These are phyloP conservation scores for Hyles euphorbiae DNA, from an alignment of 1,140 invertebrate genomes.

Conservation along the genomic window DNA sequence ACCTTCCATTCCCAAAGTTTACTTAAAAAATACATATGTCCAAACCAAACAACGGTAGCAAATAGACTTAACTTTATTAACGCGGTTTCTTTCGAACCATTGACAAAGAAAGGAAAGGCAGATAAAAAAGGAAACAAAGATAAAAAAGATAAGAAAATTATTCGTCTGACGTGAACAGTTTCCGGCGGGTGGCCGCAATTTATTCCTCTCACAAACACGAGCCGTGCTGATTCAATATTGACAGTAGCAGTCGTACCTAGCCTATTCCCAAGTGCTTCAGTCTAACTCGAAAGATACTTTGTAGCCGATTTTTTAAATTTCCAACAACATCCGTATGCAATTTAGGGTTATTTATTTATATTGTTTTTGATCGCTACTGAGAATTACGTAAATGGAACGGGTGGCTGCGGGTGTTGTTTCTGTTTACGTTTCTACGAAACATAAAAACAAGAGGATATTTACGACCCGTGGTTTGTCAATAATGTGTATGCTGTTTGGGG, in stretches of 20 bases:
- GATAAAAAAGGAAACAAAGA: constrained; percentile 1
- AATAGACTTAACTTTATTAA: too few species aligned
- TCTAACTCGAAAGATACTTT: constrained; percentile 35
- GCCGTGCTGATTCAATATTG: constrained; percentile 59
- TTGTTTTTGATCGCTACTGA: constrained; percentile 15
- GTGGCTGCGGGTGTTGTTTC: constrained; percentile 13
- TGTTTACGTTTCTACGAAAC: constrained; percentile 15
- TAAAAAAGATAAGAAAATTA: constrained; percentile 47
- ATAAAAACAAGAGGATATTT: constrained; percentile 10
- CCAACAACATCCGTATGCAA: constrained; percentile 3
- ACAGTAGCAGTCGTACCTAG: constrained; percentile 45
- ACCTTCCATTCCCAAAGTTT: too few species aligned
- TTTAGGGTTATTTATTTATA: constrained; percentile 15
- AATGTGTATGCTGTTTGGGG: too few species aligned
- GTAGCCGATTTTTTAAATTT: constrained; percentile 30
- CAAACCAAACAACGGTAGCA: too few species aligned
- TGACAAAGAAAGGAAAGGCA: too few species aligned
- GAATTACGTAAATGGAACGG: constrained; percentile 13
- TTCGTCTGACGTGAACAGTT: constrained; percentile 46
- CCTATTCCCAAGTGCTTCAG: constrained; percentile 46
- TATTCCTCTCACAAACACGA: constrained; percentile 60
- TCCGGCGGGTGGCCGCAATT: constrained; percentile 45
- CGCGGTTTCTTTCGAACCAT: too few species aligned
- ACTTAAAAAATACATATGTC: too few species aligned
- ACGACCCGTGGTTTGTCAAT: neutral